Evolutionary conservation across 2,888 invertebrate species (phyloP), one percentile per base, ranked within the genome.

Genomic region (Atrina japonica): DNA sequence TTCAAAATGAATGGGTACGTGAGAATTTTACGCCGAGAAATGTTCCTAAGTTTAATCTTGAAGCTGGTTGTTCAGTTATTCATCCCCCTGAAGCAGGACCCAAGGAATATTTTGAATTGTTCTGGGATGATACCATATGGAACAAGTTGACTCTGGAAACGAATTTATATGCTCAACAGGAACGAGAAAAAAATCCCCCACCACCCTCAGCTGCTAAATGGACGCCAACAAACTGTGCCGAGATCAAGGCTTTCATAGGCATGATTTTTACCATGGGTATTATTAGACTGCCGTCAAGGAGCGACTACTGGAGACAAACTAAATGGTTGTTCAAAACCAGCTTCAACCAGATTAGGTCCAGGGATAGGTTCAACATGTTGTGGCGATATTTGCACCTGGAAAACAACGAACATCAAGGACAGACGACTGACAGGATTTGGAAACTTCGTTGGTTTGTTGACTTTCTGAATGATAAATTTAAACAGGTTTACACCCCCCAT

Each of bases 201-300:
- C 35, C 35, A 11, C 70, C 35, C 7, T 53, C 58, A 60, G 69
- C 73, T 7, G 60, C 73, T 40, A 67, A 45, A 11, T 76, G 73
- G 76, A 43, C 21, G 16, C 59, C 53, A 29, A 60, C 67, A 3
- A 60, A 64, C 45, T 30, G 27, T 1, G 45, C 47, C 0, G 40
- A 58, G n/a, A 68, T 70, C 66, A 73, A 71, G 43, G 73, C 68
- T 3, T 73, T 71, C 45, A 35, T 70, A 16, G 70, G 73, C 0
- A 27, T 73, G 14, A 30, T 16, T 2, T 66, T 76, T 65, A 2
- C 27, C 0, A 76, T 76, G 68, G 70, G 76, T 3, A 56, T 70
- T 2, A 18, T 61, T 1, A 25, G 63, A 18, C 47, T 73, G 14
- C 73, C 73, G 21, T 49, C 59, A 14, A 55, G 49, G 14, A 56